Conservation (phyloP, 1,140 invertebrate species). For the Oppia nitens region DNA sequence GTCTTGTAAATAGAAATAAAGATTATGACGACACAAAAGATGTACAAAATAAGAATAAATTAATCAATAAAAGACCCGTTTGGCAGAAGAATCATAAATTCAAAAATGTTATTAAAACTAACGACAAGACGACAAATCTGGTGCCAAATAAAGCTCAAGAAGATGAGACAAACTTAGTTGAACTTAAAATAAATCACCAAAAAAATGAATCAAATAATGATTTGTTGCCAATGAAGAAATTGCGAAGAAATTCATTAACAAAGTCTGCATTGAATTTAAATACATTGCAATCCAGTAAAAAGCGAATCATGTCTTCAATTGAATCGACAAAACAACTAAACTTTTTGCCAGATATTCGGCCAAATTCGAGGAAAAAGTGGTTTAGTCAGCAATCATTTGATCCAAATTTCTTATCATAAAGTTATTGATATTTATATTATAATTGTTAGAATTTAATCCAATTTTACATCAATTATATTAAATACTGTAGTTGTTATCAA, state of each 20-base stretch:
- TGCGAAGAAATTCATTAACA: neutral
- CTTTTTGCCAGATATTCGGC: neutral
- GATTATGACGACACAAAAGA: neutral
- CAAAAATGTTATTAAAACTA: neutral
- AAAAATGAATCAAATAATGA: neutral
- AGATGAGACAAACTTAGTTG: neutral
- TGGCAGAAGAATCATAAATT: neutral
- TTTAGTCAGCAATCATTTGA: neutral
- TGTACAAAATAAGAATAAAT: neutral
- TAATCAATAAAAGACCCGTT: neutral
- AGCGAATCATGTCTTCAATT: neutral
- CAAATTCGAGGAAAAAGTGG: neutral
- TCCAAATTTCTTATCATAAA: neutral
- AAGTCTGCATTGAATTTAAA: neutral
- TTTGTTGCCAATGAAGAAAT: neutral
- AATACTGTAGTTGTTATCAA: no score
- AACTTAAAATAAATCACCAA: neutral
- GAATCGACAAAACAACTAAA: neutral
- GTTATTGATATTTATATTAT: no score
- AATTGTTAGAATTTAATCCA: no score
- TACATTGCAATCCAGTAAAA: neutral
- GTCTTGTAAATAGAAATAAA: no score
- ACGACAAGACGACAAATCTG: neutral
- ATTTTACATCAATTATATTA: no score
- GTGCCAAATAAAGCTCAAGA: neutral